Evolutionary conservation across 2,797 vertebrate species (phyloP).

Genomic region (Gallinago nigripennis): DNA sequence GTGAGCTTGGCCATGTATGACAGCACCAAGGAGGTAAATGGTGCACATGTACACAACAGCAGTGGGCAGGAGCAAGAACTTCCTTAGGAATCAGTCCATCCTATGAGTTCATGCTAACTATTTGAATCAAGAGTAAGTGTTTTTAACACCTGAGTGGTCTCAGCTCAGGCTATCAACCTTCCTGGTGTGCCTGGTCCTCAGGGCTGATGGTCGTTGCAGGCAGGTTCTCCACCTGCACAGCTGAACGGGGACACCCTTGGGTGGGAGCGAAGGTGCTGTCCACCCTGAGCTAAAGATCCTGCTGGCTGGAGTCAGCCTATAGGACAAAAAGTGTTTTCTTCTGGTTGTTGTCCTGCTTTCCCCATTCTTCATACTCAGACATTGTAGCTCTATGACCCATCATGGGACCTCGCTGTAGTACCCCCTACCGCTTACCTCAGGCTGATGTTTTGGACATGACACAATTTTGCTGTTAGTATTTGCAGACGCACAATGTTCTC

Average conservation of each 20-base stretch:
- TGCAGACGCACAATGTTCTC: neutral
- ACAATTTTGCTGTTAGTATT: neutral
- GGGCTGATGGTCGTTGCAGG: neutral
- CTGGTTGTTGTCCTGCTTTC: neutral
- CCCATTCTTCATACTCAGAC: neutral
- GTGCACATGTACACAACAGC: neutral
- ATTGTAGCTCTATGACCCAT: neutral
- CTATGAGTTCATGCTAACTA: neutral
- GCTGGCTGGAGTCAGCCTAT: neutral
- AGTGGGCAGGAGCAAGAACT: neutral
- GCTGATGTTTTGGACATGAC: neutral
- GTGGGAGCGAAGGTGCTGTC: neutral
- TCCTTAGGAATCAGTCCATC: neutral
- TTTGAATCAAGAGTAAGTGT: neutral
- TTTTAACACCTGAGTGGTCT: neutral
- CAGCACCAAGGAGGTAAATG: neutral
- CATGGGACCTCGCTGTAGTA: neutral
- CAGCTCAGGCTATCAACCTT: neutral
- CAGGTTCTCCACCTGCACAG: neutral
- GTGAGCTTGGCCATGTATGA: rapidly evolving
- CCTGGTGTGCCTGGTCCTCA: neutral
- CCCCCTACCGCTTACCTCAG: neutral
- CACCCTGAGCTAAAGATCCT: neutral
- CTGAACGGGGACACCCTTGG: neutral
- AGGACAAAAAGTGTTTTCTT: neutral